Conservation (phyloP, 30 jellyfish, hydroid and myxozoan species). For the Rhopilema esculentum region DNA sequence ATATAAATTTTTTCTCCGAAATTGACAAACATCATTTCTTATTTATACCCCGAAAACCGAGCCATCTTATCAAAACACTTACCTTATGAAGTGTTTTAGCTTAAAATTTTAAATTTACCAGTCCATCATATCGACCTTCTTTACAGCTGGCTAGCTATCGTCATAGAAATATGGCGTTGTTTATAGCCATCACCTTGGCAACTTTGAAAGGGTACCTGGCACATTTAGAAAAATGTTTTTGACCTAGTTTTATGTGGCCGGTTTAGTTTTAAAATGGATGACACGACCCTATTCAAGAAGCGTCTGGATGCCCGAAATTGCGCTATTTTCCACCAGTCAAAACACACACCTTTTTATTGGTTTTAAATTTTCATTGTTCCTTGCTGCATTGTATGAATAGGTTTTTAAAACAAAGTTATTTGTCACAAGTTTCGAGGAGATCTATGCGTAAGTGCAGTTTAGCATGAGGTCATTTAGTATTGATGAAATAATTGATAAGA, state of each 20-base stretch:
- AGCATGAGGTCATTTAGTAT: neutral
- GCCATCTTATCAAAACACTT: too few relatives aligned
- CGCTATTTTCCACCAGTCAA: constrained; percentile 16
- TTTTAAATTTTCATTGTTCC: constrained; percentile 21
- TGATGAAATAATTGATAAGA: too few relatives aligned
- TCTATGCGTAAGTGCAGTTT: neutral
- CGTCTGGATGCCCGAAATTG: neutral
- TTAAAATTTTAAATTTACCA: too few relatives aligned
- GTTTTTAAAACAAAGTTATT: neutral
- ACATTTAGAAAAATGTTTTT: neutral
- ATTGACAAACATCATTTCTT: too few relatives aligned
- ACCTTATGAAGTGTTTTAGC: too few relatives aligned
- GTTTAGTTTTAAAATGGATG: neutral
- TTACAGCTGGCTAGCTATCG: neutral
- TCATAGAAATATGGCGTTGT: neutral
- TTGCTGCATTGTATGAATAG: neutral
- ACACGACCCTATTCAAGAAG: neutral
- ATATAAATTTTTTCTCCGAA: too few relatives aligned
- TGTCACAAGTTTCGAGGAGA: constrained; percentile 20
- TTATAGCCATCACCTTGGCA: neutral
- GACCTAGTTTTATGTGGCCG: neutral
- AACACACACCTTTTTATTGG: constrained; percentile 1
- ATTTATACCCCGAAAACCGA: too few relatives aligned
- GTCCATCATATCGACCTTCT: neutral
- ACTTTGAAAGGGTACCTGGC: neutral